Percentiles rank a stretch among this genome's conserved stretches.
Evolutionary conservation across 2,797 vertebrate species (phyloP).

Genomic region (Bradypodion ventrale): DNA sequence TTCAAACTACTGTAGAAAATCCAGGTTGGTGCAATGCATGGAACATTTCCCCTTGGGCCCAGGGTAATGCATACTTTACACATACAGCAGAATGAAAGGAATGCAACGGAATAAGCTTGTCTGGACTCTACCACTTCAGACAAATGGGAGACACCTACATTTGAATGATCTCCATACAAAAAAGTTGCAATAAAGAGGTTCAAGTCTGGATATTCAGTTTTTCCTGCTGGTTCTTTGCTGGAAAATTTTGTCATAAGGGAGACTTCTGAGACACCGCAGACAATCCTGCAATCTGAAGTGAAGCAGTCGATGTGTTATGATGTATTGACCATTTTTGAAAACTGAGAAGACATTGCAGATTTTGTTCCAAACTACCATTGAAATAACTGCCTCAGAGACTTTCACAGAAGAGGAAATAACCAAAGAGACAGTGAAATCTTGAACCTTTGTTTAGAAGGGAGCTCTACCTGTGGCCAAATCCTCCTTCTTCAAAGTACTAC

Average conservation of each 20-base stretch:
- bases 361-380: neutral
- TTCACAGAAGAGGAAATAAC: neutral
- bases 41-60: neutral
- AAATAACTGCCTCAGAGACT: neutral
- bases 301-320: neutral
- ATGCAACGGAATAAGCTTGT: neutral
- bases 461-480: neutral
- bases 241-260: no score
- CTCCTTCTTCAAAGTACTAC: neutral
- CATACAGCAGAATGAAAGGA: neutral
- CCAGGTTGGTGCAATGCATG: neutral
- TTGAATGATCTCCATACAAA: no score
- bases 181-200: no score
- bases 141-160: neutral
- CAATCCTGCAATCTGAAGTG: neutral
- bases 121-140: neutral
- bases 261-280: neutral
- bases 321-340: neutral
- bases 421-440: neutral
- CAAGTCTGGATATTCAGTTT: no score
- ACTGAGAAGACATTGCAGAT: neutral
- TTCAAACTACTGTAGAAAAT: neutral
- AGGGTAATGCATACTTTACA: neutral
- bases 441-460: neutral
- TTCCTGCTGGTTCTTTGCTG: no score